Evolutionary conservation across 2,888 invertebrate species (phyloP), one percentile per base, ranked within the genome.

Genomic region (Anthophora plumipes): DNA sequence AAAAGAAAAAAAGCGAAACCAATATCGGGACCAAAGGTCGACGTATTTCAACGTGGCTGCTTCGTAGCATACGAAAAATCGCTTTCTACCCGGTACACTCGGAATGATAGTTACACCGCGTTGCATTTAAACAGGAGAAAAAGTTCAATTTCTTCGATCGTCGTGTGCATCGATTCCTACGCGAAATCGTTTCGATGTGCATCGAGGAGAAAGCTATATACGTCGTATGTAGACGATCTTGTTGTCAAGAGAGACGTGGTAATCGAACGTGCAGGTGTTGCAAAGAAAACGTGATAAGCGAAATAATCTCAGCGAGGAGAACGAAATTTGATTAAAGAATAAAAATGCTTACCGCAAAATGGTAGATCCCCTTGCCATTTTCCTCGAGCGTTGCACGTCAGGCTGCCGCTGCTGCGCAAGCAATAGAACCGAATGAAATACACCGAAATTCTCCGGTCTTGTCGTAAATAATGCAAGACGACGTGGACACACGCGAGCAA

Each of bases 281-380:
- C 25, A 48, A 22, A 48, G 5, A 54, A 80, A 80, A 80, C 66
- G 66, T 12, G 22, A 52, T 66, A 2, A 17, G 17, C 48, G 39
- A 17, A 37, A 46, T 17, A 7, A 12, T 50, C 39, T 9, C 9
- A n/a, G 5, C 37, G 12, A 22, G 61, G 12, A 25, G 11, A 50
- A 37, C 37, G 0, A 37, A 50, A 48, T 54, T 59, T 52, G 12
- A 37, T 46, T 25, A 7, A 1, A 17, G 17, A 20, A 20, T 17
- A 0, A 37, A n/a, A 25, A 69, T 72, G 74, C 88, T 95, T 94
- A 96, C 98, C 98, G 93, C 98, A 98, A 93, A 97, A 97, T 41
- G 98, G 97, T 66, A 96, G 93, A 60, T 97, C 97, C 9, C 96
- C 96, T 43, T 96, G 96, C 98, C 98, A 98, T 90, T 95, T 95